Percentiles rank a stretch among this genome's conserved stretches.
Evolutionary conservation across 2,888 invertebrate genomes (phyloP).

Genomic region (Stenurella melanura): DNA sequence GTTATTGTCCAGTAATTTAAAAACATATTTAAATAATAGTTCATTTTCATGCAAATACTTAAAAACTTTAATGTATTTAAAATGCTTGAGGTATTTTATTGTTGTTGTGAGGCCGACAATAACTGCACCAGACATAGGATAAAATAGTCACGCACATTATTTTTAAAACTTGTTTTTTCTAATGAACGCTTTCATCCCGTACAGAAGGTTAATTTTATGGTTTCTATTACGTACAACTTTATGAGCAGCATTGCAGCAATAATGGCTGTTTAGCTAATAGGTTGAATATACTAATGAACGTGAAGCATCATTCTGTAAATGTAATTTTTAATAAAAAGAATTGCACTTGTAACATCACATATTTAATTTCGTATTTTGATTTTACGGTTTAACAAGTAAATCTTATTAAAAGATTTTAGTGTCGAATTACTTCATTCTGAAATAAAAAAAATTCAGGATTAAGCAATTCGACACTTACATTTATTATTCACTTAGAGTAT

Average conservation of each 20-base stretch:
- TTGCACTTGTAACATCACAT: neutral
- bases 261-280: constrained; percentile 1
- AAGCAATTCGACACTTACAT: neutral
- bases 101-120: neutral
- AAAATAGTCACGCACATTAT: constrained; percentile 32
- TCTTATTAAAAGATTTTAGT: neutral
- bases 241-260: constrained; percentile 10
- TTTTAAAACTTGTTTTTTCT: constrained; percentile 28
- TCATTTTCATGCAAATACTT: neutral
- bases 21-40: neutral
- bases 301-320: constrained; percentile 7
- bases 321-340: neutral
- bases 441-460: no score
- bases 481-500: neutral
- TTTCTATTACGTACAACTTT: constrained; percentile 20
- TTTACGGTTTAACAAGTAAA: neutral
- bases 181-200: constrained; percentile 22
- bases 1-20: neutral
- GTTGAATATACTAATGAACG: neutral
- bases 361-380: neutral
- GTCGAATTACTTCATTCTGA: no score
- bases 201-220: constrained; percentile 36
- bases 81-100: neutral
- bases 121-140: neutral
- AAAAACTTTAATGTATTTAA: neutral